These are phyloP conservation scores for Diplosoma virens DNA, from an alignment of 23 tunicate species.

Conservation along the genomic window DNA sequence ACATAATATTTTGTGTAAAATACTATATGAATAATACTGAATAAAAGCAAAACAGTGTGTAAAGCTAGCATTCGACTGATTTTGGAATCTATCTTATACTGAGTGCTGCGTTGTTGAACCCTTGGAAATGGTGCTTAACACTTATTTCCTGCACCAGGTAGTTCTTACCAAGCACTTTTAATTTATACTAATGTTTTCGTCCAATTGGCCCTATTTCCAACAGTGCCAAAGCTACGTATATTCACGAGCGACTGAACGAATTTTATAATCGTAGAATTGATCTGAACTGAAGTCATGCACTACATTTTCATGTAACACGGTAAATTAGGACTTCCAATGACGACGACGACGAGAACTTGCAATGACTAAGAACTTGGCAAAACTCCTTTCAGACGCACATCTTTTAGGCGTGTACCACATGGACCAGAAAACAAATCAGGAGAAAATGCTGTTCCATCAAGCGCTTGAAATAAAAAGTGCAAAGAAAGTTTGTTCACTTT, in stretches of 20 bases:
- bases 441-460: neutral
- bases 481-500: constrained; percentile 6
- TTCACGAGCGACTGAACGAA: neutral
- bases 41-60: no score
- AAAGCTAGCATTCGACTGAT: no score
- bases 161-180: no score
- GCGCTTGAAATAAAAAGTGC: neutral
- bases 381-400: neutral
- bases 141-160: no score
- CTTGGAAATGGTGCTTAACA: no score
- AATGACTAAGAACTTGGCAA: neutral
- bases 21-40: no score
- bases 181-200: no score
- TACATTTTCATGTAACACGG: neutral
- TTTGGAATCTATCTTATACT: no score
- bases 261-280: neutral
- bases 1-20: no score
- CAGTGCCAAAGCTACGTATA: neutral
- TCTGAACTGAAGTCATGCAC: neutral
- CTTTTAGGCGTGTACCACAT: neutral
- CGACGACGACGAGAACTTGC: no score
- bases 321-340: no score
- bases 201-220: neutral
- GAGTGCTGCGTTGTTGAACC: no score
- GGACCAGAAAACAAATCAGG: neutral